phyloP scores from a whole-genome alignment of 2,888 invertebrate species.

The Athripsodes cinereus region DNA sequence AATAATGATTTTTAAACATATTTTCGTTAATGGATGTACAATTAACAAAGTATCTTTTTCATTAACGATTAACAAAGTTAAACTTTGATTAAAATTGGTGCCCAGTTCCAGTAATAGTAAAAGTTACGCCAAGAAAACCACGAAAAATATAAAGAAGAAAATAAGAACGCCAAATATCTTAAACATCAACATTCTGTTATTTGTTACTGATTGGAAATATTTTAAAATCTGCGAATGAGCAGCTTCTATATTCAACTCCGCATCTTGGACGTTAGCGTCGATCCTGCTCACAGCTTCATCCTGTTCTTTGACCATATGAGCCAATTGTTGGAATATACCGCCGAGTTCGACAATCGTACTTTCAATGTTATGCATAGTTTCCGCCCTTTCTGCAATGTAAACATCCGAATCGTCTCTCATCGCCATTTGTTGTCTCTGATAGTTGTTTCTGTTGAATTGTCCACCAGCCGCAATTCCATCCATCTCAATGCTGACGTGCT shows the following conservation, averaged over 20 bases:
- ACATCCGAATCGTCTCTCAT: slow-evolving; percentile 82
- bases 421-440: slow-evolving; percentile 60
- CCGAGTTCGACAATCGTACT: slow-evolving; percentile 98
- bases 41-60: too few species aligned
- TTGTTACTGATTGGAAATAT: slow-evolving; percentile 95
- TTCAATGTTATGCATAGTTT: slow-evolving; percentile 99
- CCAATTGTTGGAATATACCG: slow-evolving; percentile 94
- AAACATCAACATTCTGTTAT: slow-evolving; percentile 98
- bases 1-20: too few species aligned
- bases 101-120: too few species aligned
- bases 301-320: slow-evolving; percentile 96
- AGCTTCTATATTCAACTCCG: slow-evolving; percentile 94
- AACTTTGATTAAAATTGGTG: too few species aligned
- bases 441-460: slow-evolving; percentile 32
- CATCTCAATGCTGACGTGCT: slow-evolving; percentile 82
- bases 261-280: slow-evolving; percentile 93
- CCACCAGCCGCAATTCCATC: slow-evolving; percentile 50
- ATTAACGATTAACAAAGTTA: too few species aligned
- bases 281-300: slow-evolving; percentile 98
- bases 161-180: slow-evolving; percentile 98
- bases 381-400: slow-evolving; percentile 88
- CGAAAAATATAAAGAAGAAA: slow-evolving; percentile 98
- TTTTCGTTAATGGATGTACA: too few species aligned
- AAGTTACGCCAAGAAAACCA: slow-evolving; percentile 83
- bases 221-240: slow-evolving; percentile 96